Percentiles rank a stretch among this genome's conserved stretches.
These are phyloP conservation scores for Pterois miles DNA, from an alignment of 2,797 vertebrate genomes.

Conservation along the genomic window DNA sequence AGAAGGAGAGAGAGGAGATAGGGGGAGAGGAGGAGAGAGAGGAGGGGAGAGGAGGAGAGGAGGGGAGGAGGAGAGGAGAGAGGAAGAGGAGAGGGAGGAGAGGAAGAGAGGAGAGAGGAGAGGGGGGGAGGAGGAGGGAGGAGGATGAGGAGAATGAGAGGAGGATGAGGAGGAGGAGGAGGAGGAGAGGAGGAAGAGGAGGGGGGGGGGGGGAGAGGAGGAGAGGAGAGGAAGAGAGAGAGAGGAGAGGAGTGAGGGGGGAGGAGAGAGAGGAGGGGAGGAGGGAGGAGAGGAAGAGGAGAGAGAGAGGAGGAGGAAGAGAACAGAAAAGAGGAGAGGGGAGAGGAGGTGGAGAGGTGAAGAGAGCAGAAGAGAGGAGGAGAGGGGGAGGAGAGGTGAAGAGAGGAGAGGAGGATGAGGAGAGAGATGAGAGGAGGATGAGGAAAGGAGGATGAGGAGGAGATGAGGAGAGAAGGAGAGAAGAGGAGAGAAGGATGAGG, in stretches of 20 bases:
- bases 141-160: constrained; percentile 34
- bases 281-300: neutral
- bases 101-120: no score
- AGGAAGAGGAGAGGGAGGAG: neutral
- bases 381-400: no score
- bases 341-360: neutral
- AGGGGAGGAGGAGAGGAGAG: neutral
- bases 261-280: neutral
- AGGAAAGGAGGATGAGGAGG: no score
- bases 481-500: no score
- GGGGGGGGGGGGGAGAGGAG: no score
- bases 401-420: neutral
- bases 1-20: no score
- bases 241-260: neutral
- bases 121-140: no score
- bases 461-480: neutral
- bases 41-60: no score
- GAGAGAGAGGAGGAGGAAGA: no score
- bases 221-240: no score
- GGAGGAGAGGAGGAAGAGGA: neutral
- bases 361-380: neutral
- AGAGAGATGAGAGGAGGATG: constrained; percentile 15
- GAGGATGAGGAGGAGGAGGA: neutral
- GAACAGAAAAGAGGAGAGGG: no score
- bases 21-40: no score